phyloP scores from a whole-genome alignment of 2,888 invertebrate genomes.

The Nomada ferruginata region DNA sequence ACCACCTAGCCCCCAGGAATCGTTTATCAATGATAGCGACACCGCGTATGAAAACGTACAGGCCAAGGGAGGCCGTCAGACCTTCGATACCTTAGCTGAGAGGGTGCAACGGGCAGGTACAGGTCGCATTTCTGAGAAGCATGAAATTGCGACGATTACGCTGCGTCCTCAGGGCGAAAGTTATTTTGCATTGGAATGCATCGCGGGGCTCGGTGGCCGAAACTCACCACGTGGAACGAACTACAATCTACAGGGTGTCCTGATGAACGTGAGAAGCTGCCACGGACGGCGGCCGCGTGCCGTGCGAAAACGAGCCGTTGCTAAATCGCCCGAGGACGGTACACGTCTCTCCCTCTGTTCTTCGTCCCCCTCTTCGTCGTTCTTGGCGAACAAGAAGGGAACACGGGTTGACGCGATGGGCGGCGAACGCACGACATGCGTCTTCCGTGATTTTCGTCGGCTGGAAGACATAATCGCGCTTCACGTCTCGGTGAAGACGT shows the following conservation, averaged over 20 bases:
- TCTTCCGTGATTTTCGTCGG: constrained; percentile 42
- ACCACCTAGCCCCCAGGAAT: constrained; percentile 21
- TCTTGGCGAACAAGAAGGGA: constrained; percentile 51
- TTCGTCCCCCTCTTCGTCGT: not conserved
- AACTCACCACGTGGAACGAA: constrained; percentile 78
- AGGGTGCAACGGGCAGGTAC: constrained; percentile 14
- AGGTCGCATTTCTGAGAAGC: constrained; percentile 82
- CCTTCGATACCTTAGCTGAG: not conserved
- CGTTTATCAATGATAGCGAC: constrained; percentile 7
- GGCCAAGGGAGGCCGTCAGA: not conserved
- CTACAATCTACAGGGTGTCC: constrained; percentile 77
- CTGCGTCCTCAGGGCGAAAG: constrained; percentile 76
- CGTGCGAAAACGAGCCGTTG: constrained; percentile 62
- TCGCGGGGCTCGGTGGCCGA: constrained; percentile 76
- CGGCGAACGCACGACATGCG: constrained; percentile 29
- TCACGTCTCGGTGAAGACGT: constrained; percentile 53
- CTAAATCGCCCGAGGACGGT: constrained; percentile 36
- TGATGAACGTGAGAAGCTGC: constrained; percentile 77
- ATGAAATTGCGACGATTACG: constrained; percentile 83
- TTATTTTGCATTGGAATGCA: constrained; percentile 83
- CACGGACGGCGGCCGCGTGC: constrained; percentile 53
- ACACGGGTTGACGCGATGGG: constrained; percentile 58
- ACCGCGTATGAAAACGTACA: not conserved
- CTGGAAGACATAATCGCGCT: constrained; percentile 65
- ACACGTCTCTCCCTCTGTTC: not conserved